These are phyloP conservation scores for Eupithecia centaureata DNA, from an alignment of 2,888 invertebrate genomes.

Conservation along the genomic window DNA sequence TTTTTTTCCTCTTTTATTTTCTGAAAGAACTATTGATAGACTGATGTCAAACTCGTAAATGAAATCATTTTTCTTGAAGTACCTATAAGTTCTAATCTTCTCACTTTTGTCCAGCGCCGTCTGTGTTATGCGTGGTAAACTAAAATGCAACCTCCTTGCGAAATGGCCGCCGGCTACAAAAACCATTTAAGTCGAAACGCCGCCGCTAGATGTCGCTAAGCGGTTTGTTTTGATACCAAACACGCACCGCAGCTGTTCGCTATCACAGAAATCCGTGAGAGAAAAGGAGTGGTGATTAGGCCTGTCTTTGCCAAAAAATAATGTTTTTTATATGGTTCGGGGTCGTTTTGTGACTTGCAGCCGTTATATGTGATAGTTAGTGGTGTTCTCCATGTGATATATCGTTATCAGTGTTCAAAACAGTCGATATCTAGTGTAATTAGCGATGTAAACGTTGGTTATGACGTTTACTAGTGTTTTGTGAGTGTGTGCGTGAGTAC, in stretches of 20 bases:
- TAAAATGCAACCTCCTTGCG: conserved; percentile 6
- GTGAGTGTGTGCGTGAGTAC: conserved; percentile 75
- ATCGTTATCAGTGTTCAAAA: conserved; percentile 68
- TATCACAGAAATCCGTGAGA: conserved; percentile 82
- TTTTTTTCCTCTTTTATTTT: conserved; percentile 31
- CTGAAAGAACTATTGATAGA: not conserved
- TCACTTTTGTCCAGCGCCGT: conserved; percentile 46
- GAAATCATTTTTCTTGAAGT: no score
- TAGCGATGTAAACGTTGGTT: conserved; percentile 77
- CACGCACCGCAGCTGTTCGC: conserved; percentile 82
- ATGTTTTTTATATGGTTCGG: conserved; percentile 77
- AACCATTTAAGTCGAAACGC: not conserved
- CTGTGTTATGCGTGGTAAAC: conserved; percentile 40
- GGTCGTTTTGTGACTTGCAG: conserved; percentile 61
- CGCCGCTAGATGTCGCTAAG: conserved; percentile 63
- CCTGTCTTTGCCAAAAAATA: conserved; percentile 75
- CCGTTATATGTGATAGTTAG: conserved; percentile 62
- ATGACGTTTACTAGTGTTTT: conserved; percentile 80
- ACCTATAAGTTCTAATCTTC: conserved; percentile 7
- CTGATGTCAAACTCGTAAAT: no score
- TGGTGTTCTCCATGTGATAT: conserved; percentile 65
- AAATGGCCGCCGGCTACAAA: conserved; percentile 19
- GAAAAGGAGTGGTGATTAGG: conserved; percentile 84
- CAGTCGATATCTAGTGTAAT: conserved; percentile 71
- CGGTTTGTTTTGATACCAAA: conserved; percentile 79